phyloP scores from a whole-genome alignment of 2,797 vertebrate genomes.

The Distichodus sexfasciatus region DNA sequence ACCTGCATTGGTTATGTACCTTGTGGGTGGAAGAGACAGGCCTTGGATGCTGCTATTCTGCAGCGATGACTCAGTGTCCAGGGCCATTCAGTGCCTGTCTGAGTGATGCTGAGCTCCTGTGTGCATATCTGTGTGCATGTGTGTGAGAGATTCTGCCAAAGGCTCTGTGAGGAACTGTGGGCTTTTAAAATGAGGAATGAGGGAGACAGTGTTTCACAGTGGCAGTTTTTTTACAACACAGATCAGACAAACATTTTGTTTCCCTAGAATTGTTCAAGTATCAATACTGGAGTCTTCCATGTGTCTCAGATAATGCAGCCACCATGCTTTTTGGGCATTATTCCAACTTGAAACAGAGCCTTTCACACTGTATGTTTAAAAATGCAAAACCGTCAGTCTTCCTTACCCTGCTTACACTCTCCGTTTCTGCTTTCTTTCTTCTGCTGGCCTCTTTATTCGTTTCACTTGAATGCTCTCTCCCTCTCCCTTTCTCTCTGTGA shows the following conservation, averaged over 20 bases:
- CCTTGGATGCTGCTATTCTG: too few species aligned
- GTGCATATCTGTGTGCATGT: too few species aligned
- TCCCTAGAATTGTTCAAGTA: neutral
- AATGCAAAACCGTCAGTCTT: neutral
- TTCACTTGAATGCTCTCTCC: neutral
- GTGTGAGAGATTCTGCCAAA: too few species aligned
- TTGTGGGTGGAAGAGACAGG: too few species aligned
- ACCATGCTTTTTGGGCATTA: neutral
- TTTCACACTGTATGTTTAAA: neutral
- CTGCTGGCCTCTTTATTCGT: neutral
- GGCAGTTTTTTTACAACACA: neutral
- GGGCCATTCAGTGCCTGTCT: too few species aligned
- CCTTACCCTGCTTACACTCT: neutral
- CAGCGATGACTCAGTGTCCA: too few species aligned
- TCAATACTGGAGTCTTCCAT: neutral
- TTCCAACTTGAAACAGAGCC: neutral
- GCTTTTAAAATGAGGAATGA: neutral
- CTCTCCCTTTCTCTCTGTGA: neutral
- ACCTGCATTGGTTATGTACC: neutral
- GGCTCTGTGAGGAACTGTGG: too few species aligned
- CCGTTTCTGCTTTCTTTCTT: neutral
- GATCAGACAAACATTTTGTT: neutral
- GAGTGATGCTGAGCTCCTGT: too few species aligned
- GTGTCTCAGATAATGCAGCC: neutral
- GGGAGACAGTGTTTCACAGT: conserved; percentile 5